phyloP scores from a whole-genome alignment of 2,113 vertebrate species.

The Phylloscopus trochilus region DNA sequence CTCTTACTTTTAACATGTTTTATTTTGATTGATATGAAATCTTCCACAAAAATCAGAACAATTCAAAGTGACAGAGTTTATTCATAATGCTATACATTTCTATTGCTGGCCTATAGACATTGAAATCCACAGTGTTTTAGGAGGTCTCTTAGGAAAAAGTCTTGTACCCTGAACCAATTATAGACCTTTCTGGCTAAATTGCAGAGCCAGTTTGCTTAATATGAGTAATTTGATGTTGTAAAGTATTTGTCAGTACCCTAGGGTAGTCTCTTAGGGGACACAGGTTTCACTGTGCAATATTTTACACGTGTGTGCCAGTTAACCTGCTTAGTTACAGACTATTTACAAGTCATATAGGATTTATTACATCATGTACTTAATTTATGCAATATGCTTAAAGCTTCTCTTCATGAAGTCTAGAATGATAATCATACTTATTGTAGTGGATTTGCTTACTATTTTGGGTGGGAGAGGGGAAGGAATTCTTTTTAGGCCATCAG shows the following conservation, averaged over 20 bases:
- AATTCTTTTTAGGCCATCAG: not conserved
- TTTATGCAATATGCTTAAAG: not conserved
- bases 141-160: slow-evolving; percentile 3
- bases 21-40: not conserved
- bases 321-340: slow-evolving; percentile 9
- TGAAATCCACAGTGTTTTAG: not conserved
- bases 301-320: slow-evolving; percentile 39
- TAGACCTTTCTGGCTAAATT: slow-evolving; percentile 34
- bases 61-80: not conserved
- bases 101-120: not conserved
- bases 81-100: not conserved
- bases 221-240: slow-evolving; percentile 45
- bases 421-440: not conserved
- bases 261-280: slow-evolving; percentile 19
- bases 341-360: not conserved
- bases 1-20: not conserved
- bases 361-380: not conserved
- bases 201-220: slow-evolving; percentile 11
- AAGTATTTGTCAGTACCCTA: slow-evolving; percentile 25
- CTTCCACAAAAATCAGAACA: not conserved
- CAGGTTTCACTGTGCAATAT: slow-evolving; percentile 34
- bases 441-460: not conserved
- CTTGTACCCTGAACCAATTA: slow-evolving; percentile 34
- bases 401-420: not conserved
- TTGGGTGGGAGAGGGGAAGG: not conserved